Evolutionary conservation across 2,797 vertebrate genomes (phyloP), one percentile per base, ranked within the genome.

Genomic region (Centroberyx gerrardi): DNA sequence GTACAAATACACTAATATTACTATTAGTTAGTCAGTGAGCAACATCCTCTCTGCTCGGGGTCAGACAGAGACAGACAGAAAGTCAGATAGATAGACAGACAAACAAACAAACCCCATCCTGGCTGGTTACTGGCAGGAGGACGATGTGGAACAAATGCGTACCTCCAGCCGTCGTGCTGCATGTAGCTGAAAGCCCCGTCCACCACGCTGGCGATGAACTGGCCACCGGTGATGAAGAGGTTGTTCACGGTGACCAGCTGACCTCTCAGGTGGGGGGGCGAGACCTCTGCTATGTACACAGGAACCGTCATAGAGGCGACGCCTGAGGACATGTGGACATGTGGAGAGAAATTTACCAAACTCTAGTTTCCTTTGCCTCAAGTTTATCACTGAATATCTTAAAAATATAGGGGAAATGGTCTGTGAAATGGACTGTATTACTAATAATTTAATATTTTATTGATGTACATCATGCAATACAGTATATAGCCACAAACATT

Each of bases 241-340:
- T 95, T 95, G 83, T 99, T 99, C 53, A 98, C 84, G 33, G 97
- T 99, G 85, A 99, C 98, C 80, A 99, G 92, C 89, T 96, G 96
- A 76, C 98, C 98, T 90, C 98, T 92, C 69, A 97, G 83, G 52
- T 98, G 95, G 0, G 97, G 91, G 3, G 98, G 98, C 5, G 98
- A 97, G 62, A 98, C 96, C 74, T 99, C 98, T 0, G 98, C 98
- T 0, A 99, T 97, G 93, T 99, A 99, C 1, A 99, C 97, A 0
- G 98, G 98, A 40, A 99, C 97, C 0, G 98, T 99, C 98, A 99
- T 99, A 4, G 98, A 99, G 31, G 97, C 96, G 51, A 99, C 88
- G 66, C 98, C 98, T 99, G 73, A 62, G 4, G 74, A 78, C 33
- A 27, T 15, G 9, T n/a, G 8, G 1, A 68, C 0, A 0, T 17